Evolutionary conservation across 2,113 vertebrate genomes (phyloP).

Genomic region (Macquaria australasica): DNA sequence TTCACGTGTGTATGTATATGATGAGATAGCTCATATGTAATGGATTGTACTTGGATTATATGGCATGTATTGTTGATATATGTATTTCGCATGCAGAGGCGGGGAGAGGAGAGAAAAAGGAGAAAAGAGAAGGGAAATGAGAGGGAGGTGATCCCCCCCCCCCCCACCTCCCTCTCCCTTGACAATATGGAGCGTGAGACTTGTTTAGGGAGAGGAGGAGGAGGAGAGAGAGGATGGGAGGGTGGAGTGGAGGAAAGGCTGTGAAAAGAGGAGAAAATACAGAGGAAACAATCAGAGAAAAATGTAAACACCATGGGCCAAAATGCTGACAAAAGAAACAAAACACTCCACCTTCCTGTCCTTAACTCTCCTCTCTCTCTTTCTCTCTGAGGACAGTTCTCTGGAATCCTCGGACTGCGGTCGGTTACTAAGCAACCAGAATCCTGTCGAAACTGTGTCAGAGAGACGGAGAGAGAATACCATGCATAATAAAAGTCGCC

Average conservation of each 20-base stretch:
- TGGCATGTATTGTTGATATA: slow-evolving; percentile 14
- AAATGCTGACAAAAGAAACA: slow-evolving; percentile 58
- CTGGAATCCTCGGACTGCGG: slow-evolving; percentile 73
- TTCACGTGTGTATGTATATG: background rate
- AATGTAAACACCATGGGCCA: slow-evolving; percentile 62
- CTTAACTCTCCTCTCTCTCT: slow-evolving; percentile 47
- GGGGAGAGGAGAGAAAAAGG: background rate
- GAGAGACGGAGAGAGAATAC: slow-evolving; percentile 51
- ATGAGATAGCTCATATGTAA: slow-evolving; percentile 15
- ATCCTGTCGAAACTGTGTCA: slow-evolving; percentile 77
- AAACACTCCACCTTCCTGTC: slow-evolving; percentile 62
- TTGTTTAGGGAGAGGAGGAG: slow-evolving; percentile 27
- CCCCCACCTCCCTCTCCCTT: slow-evolving; percentile 37
- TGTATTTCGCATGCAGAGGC: slow-evolving; percentile 28
- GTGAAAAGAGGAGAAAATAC: slow-evolving; percentile 26
- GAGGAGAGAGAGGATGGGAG: background rate
- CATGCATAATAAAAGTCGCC: slow-evolving; percentile 41
- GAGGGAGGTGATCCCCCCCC: slow-evolving; percentile 22
- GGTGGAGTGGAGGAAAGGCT: slow-evolving; percentile 6
- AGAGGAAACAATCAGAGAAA: slow-evolving; percentile 58
- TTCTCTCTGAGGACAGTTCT: slow-evolving; percentile 56
- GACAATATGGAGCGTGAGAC: slow-evolving; percentile 63
- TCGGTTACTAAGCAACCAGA: slow-evolving; percentile 80
- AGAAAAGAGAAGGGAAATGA: slow-evolving; percentile 46
- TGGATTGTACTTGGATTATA: slow-evolving; percentile 52